Base-by-base conservation (phyloP, 2,888 invertebrate genomes). In the Patella depressa region DNA sequence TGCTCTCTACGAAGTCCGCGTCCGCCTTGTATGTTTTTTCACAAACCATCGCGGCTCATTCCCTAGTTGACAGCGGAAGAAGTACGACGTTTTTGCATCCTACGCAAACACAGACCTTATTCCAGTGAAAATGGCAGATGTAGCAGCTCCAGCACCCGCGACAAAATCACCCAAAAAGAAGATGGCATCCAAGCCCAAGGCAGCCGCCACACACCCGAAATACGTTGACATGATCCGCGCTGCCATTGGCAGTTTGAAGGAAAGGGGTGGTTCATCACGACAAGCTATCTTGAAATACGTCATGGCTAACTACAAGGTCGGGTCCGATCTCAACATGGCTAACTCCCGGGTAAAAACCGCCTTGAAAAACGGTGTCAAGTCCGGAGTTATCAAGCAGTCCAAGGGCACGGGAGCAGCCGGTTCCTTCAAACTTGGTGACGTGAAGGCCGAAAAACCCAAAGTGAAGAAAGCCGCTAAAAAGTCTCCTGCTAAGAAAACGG, bases 211-310 rank as follows among this genome's bases (percentile, higher is more conserved):
- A 45, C 45, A 45, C 45, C 45, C 45, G 45, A 45, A 45, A 45
- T 45, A 45, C 45, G 29, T 29, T 45, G 45, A 45, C 45, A 45
- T 45, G 45, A 45, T 45, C 45, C 45, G 45, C 45, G 88, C 88
- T 4, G 92, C 92, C 59, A 85, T 93, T 79, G 85, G 83, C 70
- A 81, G 85, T 24, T 83, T 92, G 79, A 92, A 91, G 82, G 92
- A 92, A 76, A 85, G 91, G 54, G 89, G 90, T 74, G 93, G 93
- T 19, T 92, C 92, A 34, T 92, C 92, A 7, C 88, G 92, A 74
- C 92, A 92, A 81, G 92, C 92, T 24, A 91, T 45, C 45, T 45
- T 45, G 45, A 45, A 45, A 45, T 45, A 45, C 45, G 45, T 45
- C 45, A 45, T 45, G 70, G 84, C 87, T 55, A 89, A 91, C 88